These are phyloP conservation scores for Eleginops maclovinus DNA, from an alignment of 2,113 vertebrate genomes.

Conservation along the genomic window DNA sequence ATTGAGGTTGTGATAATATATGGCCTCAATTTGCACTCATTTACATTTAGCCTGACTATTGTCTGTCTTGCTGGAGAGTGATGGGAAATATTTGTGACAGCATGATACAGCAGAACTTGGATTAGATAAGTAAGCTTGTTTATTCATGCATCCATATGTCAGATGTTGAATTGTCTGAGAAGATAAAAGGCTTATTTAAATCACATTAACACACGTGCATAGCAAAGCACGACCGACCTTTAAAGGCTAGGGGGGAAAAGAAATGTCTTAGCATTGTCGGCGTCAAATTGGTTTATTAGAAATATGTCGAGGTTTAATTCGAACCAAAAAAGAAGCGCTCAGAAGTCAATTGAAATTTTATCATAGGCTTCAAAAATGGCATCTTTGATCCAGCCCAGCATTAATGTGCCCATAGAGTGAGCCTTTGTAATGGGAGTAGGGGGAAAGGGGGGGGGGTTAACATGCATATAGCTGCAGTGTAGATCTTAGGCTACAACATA, in stretches of 20 bases:
- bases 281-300: not conserved
- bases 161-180: not conserved
- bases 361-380: not conserved
- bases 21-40: slow-evolving; percentile 57
- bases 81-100: slow-evolving; percentile 42
- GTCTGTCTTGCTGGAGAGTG: slow-evolving; percentile 46
- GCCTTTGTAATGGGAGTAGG: too few relatives aligned
- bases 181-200: not conserved
- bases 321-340: slow-evolving; percentile 19
- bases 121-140: slow-evolving; percentile 14
- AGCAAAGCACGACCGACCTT: slow-evolving; percentile 2
- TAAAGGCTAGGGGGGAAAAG: too few relatives aligned
- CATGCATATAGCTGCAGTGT: too few relatives aligned
- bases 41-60: slow-evolving; percentile 28
- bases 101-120: not conserved
- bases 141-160: slow-evolving; percentile 3
- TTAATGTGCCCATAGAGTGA: too few relatives aligned
- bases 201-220: slow-evolving; percentile 2
- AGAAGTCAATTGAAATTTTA: slow-evolving; percentile 12
- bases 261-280: not conserved
- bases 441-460: too few relatives aligned
- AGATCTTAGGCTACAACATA: too few relatives aligned
- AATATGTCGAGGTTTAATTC: not conserved
- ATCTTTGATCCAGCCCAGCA: not conserved
- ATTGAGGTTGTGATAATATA: slow-evolving; percentile 57